Percentiles rank a stretch among this genome's conserved stretches.
phyloP scores from a whole-genome alignment of 2,888 invertebrate genomes.

The Laothoe populi region DNA sequence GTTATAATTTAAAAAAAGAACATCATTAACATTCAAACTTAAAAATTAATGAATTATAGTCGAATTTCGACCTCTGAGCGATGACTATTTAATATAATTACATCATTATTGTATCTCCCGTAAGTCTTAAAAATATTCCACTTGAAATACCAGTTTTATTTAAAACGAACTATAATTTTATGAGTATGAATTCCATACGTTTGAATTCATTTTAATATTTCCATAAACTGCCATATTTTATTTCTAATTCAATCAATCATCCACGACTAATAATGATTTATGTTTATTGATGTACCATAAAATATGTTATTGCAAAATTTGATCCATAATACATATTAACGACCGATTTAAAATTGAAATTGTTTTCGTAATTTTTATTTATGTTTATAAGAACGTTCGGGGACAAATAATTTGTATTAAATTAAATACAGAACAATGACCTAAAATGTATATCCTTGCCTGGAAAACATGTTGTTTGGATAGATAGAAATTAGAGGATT shows the following conservation, averaged over 20 bases:
- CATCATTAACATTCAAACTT: no score
- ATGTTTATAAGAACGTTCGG: background rate
- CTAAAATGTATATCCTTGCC: background rate
- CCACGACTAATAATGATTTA: background rate
- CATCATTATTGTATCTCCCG: no score
- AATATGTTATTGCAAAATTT: background rate
- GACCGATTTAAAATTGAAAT: background rate
- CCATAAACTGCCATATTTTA: background rate
- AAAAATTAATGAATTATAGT: no score
- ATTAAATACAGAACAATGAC: background rate
- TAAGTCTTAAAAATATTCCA: no score
- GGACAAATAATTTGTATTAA: background rate
- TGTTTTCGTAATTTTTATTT: background rate
- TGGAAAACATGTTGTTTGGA: background rate
- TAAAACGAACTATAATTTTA: no score
- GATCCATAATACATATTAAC: constrained; percentile 1
- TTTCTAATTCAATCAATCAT: constrained; percentile 7
- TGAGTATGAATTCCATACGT: no score
- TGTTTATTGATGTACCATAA: background rate
- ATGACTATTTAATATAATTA: no score
- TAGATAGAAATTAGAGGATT: no score
- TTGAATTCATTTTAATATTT: background rate
- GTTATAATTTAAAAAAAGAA: no score
- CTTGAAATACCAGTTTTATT: no score
- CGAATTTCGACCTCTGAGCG: no score